These are phyloP conservation scores for Brachystomella parvula DNA, from an alignment of 1,140 invertebrate species.

Conservation along the genomic window DNA sequence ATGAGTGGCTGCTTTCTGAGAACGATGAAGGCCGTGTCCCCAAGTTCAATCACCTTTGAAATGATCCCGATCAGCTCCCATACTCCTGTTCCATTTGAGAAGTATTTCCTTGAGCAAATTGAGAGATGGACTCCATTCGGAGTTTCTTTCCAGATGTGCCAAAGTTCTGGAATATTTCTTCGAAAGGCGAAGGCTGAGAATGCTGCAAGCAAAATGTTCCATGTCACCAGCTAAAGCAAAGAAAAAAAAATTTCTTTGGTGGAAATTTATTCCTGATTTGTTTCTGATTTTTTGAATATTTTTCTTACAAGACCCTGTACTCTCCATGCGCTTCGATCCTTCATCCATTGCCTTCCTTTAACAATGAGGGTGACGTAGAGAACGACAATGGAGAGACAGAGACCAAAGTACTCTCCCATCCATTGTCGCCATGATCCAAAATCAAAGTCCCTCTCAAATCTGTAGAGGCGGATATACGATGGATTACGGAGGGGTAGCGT, in stretches of 20 bases:
- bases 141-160: neutral
- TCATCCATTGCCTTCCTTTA: conserved; percentile 5
- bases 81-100: conserved; percentile 6
- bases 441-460: conserved; percentile 8
- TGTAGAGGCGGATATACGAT: conserved; percentile 7
- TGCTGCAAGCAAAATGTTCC: conserved; percentile 4
- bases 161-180: conserved; percentile 14
- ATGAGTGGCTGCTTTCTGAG: conserved; percentile 53
- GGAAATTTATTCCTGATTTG: too few species aligned
- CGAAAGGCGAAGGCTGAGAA: conserved; percentile 13
- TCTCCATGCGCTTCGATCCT: neutral
- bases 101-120: conserved; percentile 14
- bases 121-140: conserved; percentile 8
- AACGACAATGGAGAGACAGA: conserved; percentile 11
- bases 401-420: conserved; percentile 2
- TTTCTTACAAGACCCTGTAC: neutral
- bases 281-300: too few species aligned
- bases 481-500: neutral
- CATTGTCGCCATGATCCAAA: neutral
- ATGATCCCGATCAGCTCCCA: conserved; percentile 14
- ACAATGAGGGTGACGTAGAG: conserved; percentile 6
- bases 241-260: too few species aligned
- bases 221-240: neutral
- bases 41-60: conserved; percentile 44
- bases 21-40: conserved; percentile 53